These are phyloP conservation scores for Gopherus flavomarginatus DNA, from an alignment of 2,113 vertebrate genomes.

Conservation along the genomic window DNA sequence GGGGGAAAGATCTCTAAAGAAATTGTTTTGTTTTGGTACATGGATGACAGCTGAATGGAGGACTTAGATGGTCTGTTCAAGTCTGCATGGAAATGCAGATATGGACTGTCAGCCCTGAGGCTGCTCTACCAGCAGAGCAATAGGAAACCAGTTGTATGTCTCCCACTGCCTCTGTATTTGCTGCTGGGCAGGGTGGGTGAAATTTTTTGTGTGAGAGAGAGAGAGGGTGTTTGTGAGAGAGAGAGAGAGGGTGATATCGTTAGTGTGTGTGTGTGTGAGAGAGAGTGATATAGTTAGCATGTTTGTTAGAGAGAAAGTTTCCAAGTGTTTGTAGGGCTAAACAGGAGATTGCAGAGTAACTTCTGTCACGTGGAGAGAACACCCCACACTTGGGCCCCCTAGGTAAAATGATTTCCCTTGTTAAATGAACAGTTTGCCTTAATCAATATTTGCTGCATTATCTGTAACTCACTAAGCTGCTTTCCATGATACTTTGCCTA, in stretches of 20 bases:
- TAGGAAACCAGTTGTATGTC: neutral
- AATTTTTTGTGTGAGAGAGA: too few species aligned
- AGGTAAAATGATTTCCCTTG: neutral
- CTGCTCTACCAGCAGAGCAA: neutral
- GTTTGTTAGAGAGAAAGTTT: neutral
- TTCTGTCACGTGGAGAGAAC: neutral
- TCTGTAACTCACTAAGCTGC: slow-evolving; percentile 14
- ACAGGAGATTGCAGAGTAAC: rapidly evolving
- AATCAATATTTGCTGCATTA: slow-evolving; percentile 40
- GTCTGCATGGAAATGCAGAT: neutral
- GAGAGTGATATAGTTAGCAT: neutral
- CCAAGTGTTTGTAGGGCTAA: rapidly evolving
- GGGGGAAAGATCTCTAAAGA: neutral
- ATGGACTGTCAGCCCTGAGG: neutral
- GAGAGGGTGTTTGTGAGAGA: too few species aligned
- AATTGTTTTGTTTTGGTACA: neutral
- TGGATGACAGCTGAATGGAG: neutral
- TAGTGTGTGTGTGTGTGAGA: rapidly evolving
- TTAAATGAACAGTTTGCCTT: slow-evolving; percentile 31
- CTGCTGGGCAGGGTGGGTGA: neutral
- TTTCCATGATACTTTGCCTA: slow-evolving; percentile 33
- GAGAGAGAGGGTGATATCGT: too few species aligned
- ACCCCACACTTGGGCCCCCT: neutral
- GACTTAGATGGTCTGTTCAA: neutral
- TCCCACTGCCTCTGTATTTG: neutral